Base-by-base conservation (phyloP, 2,888 invertebrate species). In the Liopterus haemorrhoidalis region DNA sequence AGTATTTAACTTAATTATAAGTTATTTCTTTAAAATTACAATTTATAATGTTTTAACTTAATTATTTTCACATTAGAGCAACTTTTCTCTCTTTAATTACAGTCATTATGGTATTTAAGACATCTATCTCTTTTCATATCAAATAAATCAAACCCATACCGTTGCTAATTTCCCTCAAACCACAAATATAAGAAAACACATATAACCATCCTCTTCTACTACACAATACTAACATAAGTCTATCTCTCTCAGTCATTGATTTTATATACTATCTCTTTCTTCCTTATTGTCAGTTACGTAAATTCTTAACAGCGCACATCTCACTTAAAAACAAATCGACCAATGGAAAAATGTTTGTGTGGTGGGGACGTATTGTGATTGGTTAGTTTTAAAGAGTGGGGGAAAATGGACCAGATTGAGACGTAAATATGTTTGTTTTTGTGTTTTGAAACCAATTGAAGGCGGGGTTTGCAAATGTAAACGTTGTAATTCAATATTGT, bases 391-490 rank as follows among this genome's bases (percentile, higher is more conserved):
- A 32, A 19, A 39, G 20, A 54, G 61, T 56, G 64, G 59, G 66
- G 63, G 49, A 53, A 52, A 35, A 51, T 53, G 54, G 56, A 51
- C 53, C 54, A 61, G 62, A 66, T 64, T 67, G 65, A 65, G 66
- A 66, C 63, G 65, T 68, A 62, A 64, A 81, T 72, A 57, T 66
- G 66, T 66, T 65, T 65, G 66, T 67, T 65, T 66, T 65, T 62
- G 57, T 57, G 51, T 60, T 57, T 57, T 53, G 47, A 20, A 18
- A 33, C 39, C 21, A 16, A 5, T 14, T n/a, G 33, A 18, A 52
- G 67, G 67, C 63, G 65, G 59, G 58, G 64, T 57, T 55, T 57
- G 59, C 55, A 55, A 38, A 53, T 57, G 57, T 56, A 54, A 58
- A 61, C 58, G 57, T 59, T 59, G 62, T 63, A 62, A 62, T 64